Evolutionary conservation across 2,113 vertebrate genomes (phyloP).

Genomic region (Indicator maculatus): DNA sequence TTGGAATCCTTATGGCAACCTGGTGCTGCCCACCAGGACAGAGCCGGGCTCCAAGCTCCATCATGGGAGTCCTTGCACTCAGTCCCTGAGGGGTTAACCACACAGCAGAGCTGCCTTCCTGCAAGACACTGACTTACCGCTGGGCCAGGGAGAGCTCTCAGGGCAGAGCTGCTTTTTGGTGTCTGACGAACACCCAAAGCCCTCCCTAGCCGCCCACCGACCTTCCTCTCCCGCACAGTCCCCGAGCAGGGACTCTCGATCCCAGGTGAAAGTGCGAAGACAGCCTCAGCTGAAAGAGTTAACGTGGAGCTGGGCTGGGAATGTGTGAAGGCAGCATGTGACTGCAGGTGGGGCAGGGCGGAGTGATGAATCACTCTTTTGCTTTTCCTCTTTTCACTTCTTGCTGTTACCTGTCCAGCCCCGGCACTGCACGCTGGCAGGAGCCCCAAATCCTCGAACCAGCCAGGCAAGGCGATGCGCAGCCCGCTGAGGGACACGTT

Average conservation of each 20-base stretch:
- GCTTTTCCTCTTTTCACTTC: slow-evolving; percentile 65
- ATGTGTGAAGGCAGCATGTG: slow-evolving; percentile 56
- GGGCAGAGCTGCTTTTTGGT: neutral
- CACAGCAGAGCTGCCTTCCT: neutral
- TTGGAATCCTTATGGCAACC: neutral
- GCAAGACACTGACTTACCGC: neutral
- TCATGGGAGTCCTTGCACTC: fast-evolving
- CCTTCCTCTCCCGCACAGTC: fast-evolving
- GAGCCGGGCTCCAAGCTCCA: neutral
- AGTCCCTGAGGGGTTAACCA: neutral
- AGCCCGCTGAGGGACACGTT: neutral
- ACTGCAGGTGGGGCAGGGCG: slow-evolving; percentile 67
- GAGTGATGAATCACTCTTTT: slow-evolving; percentile 63
- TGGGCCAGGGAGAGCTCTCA: neutral
- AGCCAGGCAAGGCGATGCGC: neutral
- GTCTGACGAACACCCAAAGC: neutral
- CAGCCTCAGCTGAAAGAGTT: slow-evolving; percentile 20
- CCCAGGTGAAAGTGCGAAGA: neutral
- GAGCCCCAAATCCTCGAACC: neutral
- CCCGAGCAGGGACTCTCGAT: fast-evolving
- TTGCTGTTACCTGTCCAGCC: slow-evolving; percentile 54
- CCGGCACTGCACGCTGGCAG: neutral
- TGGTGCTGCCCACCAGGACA: neutral
- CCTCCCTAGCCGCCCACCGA: neutral
- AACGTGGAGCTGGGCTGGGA: slow-evolving; percentile 4